Base-by-base conservation (phyloP, 2,113 vertebrate species). In the Phoenicopterus ruber region DNA sequence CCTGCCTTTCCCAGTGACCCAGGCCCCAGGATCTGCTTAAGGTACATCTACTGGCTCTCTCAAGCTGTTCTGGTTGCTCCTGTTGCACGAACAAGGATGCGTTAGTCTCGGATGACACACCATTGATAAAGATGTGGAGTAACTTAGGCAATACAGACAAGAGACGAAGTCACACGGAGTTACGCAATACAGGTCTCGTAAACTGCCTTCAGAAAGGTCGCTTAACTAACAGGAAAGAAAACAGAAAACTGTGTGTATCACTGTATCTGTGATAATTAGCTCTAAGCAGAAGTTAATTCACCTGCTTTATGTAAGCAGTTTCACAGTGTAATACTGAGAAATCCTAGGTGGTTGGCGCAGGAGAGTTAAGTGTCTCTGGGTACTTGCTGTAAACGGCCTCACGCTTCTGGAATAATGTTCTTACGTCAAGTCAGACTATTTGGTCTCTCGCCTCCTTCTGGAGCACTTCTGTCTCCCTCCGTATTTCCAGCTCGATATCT, bases 11-110 rank as follows among this genome's bases (percentile, higher is more conserved):
- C 8, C 9, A 7, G 10, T 57, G n/a, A 17, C 21, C 17, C 3
- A 36, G 21, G 13, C 11, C 17, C 11, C 44, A 55, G 7, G 9
- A 38, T 18, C 25, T 55, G 6, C 13, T 61, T n/a, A 10, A 38
- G 15, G 11, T 19, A 32, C 18, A 32, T 26, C 6, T 57, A 7
- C 0, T 1, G 29, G 10, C 5, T 36, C 12, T 74, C 18, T 71
- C 24, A 44, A 62, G 26, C 13, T 71, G 22, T 22, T 62, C 12
- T 62, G 6, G 9, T 40, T 67, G 24, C 24, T 93, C 17, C 9
- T 59, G 7, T 46, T 74, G 26, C 40, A 71, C 42, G 42, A 73
- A 49, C 6, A 76, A 61, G 36, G 25, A 46, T 46, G 17, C 5
- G 25, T 20, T 44, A 21, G 20, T 80, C 20, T 87, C 14, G 2